Evolutionary conservation across 1,140 invertebrate genomes (phyloP).

Genomic region (Subanguina moxae): DNA sequence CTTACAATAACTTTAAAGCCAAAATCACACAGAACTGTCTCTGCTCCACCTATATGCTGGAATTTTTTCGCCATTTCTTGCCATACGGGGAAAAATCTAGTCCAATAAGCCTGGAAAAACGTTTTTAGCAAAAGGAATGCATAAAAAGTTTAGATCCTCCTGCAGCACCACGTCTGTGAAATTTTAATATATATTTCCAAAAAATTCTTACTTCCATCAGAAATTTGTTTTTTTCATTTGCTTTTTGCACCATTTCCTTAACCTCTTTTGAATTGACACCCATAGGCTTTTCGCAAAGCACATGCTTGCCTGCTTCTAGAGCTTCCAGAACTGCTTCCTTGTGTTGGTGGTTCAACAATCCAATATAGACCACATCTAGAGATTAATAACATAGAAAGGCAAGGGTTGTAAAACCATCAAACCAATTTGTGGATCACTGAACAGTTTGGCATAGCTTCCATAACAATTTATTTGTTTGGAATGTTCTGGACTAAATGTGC

Average conservation of each 20-base stretch:
- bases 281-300: slow-evolving; percentile 45
- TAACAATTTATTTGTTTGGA: slow-evolving; percentile 19
- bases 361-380: slow-evolving; percentile 39
- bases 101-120: slow-evolving; percentile 28
- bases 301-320: slow-evolving; percentile 35
- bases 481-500: background rate
- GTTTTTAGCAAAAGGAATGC: too few relatives aligned
- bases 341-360: slow-evolving; percentile 27
- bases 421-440: slow-evolving; percentile 19
- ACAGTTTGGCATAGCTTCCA: slow-evolving; percentile 19
- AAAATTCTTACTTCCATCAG: slow-evolving; percentile 31
- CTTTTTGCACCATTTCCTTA: slow-evolving; percentile 37
- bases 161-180: too few relatives aligned
- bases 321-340: slow-evolving; percentile 25
- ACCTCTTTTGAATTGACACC: slow-evolving; percentile 35
- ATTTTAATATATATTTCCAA: slow-evolving; percentile 16
- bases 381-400: slow-evolving; percentile 13
- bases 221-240: slow-evolving; percentile 27
- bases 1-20: slow-evolving; percentile 24
- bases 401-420: background rate
- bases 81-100: slow-evolving; percentile 27
- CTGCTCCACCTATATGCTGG: background rate
- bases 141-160: too few relatives aligned
- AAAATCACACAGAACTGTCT: slow-evolving; percentile 17
- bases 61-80: slow-evolving; percentile 6